Percentiles rank a stretch among this genome's conserved stretches.
These are phyloP conservation scores for Leucopternis melanops DNA, from an alignment of 2,113 vertebrate genomes.

Conservation along the genomic window DNA sequence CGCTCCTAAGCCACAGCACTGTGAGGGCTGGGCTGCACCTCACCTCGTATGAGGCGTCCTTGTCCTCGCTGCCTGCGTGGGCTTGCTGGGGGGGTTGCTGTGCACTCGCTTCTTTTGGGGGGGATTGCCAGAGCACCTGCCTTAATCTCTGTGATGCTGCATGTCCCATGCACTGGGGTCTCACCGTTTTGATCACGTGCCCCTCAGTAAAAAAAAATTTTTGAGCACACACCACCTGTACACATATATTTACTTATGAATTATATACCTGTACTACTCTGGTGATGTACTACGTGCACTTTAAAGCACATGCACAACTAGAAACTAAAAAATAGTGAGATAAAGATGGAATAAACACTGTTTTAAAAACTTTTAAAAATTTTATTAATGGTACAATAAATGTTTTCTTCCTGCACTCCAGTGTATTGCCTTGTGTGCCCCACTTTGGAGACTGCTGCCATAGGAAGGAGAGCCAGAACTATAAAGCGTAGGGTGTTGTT, in stretches of 20 bases:
- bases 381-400: neutral
- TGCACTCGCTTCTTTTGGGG: fast-evolving
- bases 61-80: fast-evolving
- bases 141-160: neutral
- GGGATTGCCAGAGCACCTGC: neutral
- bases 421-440: neutral
- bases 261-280: neutral
- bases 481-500: fast-evolving
- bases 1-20: fast-evolving
- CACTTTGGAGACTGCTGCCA: neutral
- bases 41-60: fast-evolving
- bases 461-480: neutral
- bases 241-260: fast-evolving
- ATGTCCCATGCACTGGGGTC: neutral
- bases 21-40: too few species aligned
- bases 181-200: neutral
- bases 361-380: too few species aligned
- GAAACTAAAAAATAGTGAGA: too few species aligned
- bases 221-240: fast-evolving
- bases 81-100: neutral
- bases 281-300: fast-evolving
- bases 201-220: fast-evolving
- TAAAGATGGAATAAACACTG: too few species aligned
- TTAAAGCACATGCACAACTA: neutral
- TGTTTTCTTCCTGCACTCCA: fast-evolving